A percentile compares a stretch with the other conserved stretches of the same genome.
Evolutionary conservation across 2,888 invertebrate species (phyloP).

Genomic region (Lobophora halterata): DNA sequence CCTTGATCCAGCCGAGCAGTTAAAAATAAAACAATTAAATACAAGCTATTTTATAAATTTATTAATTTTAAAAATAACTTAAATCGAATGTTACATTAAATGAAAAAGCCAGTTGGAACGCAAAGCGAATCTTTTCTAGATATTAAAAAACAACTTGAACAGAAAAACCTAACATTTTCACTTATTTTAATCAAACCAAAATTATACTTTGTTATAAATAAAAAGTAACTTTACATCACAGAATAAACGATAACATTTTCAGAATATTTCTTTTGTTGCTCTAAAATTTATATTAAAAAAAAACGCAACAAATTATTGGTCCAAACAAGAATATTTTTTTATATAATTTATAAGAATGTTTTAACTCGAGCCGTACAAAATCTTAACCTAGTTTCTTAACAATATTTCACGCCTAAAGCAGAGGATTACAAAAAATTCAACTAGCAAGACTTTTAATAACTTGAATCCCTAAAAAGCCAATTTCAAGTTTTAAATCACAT

Average conservation of each 20-base stretch:
- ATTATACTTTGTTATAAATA: slow-evolving; percentile 16
- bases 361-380: background rate
- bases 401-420: no score
- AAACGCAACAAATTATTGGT: no score
- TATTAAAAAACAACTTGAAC: no score
- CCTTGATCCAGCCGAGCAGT: background rate
- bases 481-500: slow-evolving; percentile 6
- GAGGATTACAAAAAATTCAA: background rate
- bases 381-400: background rate
- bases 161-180: slow-evolving; percentile 20
- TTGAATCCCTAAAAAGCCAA: slow-evolving; percentile 1
- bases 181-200: slow-evolving; percentile 14
- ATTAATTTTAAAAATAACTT: slow-evolving; percentile 26
- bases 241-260: slow-evolving; percentile 20
- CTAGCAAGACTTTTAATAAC: background rate
- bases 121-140: no score
- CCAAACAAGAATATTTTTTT: background rate
- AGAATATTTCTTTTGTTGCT: slow-evolving; percentile 7
- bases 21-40: slow-evolving; percentile 15
- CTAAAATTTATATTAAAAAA: slow-evolving; percentile 13
- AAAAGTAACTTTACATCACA: slow-evolving; percentile 23
- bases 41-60: slow-evolving; percentile 15
- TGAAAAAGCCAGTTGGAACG: slow-evolving; percentile 3
- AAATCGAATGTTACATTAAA: slow-evolving; percentile 18
- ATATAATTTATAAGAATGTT: background rate